These are phyloP conservation scores for Petrocephalus schoutedeni DNA, from an alignment of 2,797 vertebrate genomes.

Conservation along the genomic window DNA sequence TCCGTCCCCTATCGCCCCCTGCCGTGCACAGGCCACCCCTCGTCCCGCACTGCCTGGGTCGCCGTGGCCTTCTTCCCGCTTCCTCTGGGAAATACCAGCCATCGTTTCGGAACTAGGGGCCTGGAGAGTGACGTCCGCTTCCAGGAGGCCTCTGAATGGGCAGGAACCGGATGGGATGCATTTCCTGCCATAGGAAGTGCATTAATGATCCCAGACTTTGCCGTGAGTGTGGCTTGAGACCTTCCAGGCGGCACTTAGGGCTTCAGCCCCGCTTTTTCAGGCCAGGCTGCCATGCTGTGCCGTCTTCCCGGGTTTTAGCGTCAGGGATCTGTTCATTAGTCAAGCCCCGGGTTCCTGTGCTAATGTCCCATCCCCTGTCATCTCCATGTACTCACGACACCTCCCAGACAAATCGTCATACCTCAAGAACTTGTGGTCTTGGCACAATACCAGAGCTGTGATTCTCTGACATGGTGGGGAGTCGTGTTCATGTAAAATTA, in stretches of 20 bases:
- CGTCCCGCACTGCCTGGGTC: neutral
- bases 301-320: neutral
- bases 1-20: neutral
- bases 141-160: neutral
- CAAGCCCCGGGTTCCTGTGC: neutral
- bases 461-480: neutral
- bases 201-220: neutral
- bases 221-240: neutral
- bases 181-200: neutral
- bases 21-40: neutral
- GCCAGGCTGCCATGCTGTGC: neutral
- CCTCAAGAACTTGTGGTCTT: neutral
- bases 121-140: neutral
- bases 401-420: neutral
- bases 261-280: neutral
- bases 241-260: neutral
- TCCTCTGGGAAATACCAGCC: slow-evolving; percentile 13
- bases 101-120: neutral
- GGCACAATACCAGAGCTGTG: neutral
- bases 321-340: neutral
- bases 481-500: neutral
- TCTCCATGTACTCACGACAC: neutral
- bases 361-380: neutral
- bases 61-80: neutral
- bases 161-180: slow-evolving; percentile 8